Evolutionary conservation across 2,113 vertebrate genomes (phyloP).

Genomic region (Dascyllus trimaculatus): DNA sequence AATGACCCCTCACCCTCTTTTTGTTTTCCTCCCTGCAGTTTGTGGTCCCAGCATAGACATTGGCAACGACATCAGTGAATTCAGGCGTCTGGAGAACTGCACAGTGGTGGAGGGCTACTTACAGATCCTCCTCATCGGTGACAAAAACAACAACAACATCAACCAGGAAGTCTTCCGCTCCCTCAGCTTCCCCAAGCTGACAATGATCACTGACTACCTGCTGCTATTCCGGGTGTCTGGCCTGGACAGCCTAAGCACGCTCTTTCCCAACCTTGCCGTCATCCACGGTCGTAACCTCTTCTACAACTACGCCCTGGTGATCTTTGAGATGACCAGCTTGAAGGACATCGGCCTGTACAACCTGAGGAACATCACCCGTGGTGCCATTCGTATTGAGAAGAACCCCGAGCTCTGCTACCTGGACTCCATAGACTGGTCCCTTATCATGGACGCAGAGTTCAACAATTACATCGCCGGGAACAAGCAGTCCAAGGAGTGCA

Average conservation of each 20-base stretch:
- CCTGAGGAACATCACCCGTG: constrained; percentile 95
- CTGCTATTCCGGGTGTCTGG: constrained; percentile 97
- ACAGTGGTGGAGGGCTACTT: constrained; percentile 97
- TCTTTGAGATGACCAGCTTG: constrained; percentile 98
- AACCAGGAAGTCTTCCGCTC: constrained; percentile 92
- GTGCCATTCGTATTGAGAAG: constrained; percentile 98
- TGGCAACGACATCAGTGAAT: constrained; percentile 94
- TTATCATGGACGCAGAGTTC: constrained; percentile 95
- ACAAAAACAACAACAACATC: constrained; percentile 86
- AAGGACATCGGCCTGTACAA: constrained; percentile 97
- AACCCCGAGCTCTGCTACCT: constrained; percentile 98
- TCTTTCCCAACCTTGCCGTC: constrained; percentile 97
- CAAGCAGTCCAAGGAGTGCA: constrained; percentile 96
- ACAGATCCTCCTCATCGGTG: constrained; percentile 96
- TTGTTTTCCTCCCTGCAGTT: constrained; percentile 79
- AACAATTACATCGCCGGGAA: constrained; percentile 97
- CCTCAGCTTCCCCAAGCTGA: constrained; percentile 96
- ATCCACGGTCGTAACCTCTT: constrained; percentile 97
- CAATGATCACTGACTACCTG: constrained; percentile 96
- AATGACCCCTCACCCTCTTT: not conserved
- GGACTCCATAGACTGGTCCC: constrained; percentile 97
- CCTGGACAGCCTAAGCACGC: constrained; percentile 95
- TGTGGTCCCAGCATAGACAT: constrained; percentile 96
- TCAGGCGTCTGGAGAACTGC: constrained; percentile 95
- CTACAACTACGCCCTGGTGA: constrained; percentile 98